Conservation (phyloP, 2,797 vertebrate genomes). For the Acrossocheilus fasciatus region DNA sequence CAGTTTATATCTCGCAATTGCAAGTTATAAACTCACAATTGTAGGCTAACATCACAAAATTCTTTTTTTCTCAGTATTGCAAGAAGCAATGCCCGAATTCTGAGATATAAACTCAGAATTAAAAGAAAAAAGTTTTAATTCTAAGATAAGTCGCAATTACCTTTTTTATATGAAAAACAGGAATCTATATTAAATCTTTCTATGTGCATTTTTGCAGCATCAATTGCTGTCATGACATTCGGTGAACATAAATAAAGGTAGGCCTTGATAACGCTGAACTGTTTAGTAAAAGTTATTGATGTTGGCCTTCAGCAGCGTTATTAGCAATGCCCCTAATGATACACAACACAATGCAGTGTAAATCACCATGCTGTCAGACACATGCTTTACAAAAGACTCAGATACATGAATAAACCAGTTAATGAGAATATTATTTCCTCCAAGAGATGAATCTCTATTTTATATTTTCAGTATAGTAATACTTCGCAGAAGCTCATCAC, state of each 20-base stretch:
- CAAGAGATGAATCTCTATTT: conserved; percentile 33
- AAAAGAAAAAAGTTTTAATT: neutral
- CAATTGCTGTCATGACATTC: conserved; percentile 18
- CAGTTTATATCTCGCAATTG: neutral
- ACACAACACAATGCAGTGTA: conserved; percentile 12
- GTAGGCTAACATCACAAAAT: neutral
- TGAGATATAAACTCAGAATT: too few relatives aligned
- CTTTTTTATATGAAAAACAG: neutral
- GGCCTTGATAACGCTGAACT: neutral
- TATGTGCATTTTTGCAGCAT: too few relatives aligned
- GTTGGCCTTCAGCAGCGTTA: conserved; percentile 34
- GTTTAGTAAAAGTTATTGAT: conserved; percentile 38
- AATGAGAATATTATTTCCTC: conserved; percentile 10
- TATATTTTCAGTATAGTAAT: conserved; percentile 18
- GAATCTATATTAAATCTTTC: too few relatives aligned
- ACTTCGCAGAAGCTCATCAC: neutral
- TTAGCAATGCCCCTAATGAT: conserved; percentile 22
- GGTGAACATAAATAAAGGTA: conserved; percentile 4
- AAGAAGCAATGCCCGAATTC: neutral
- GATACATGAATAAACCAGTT: conserved; percentile 24
- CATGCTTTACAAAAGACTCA: conserved; percentile 20
- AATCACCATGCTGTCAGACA: conserved; percentile 21
- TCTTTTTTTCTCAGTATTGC: neutral
- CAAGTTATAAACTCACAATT: neutral
- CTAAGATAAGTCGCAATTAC: neutral